phyloP scores from a whole-genome alignment of 2,888 invertebrate species.

The Thysanoteuthis rhombus region DNA sequence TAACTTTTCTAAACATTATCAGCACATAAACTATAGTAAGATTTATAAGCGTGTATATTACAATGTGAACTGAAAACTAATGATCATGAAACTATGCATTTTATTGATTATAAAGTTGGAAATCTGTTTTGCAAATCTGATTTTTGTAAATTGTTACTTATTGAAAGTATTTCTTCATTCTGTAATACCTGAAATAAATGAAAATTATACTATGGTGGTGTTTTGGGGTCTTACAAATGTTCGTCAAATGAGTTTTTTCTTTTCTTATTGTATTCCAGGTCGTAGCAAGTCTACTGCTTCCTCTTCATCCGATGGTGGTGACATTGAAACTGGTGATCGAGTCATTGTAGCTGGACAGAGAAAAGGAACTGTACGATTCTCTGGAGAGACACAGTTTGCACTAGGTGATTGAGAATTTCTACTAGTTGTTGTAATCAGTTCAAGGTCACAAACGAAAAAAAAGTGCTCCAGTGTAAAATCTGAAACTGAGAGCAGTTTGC shows the following conservation, averaged over 20 bases:
- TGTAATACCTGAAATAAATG: neutral
- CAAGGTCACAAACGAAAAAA: no score
- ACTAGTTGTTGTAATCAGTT: no score
- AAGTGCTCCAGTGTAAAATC: no score
- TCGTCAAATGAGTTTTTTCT: neutral
- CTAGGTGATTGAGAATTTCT: constrained; percentile 57
- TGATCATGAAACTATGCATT: neutral
- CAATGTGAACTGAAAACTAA: neutral
- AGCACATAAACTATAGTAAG: neutral
- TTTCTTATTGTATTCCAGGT: constrained; percentile 42
- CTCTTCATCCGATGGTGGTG: constrained; percentile 49
- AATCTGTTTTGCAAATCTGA: neutral
- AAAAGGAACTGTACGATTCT: constrained; percentile 67
- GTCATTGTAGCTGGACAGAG: constrained; percentile 69
- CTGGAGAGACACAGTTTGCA: constrained; percentile 69
- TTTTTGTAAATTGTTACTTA: neutral
- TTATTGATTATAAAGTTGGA: neutral
- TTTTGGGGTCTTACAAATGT: neutral
- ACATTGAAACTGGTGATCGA: constrained; percentile 66
- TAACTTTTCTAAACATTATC: neutral
- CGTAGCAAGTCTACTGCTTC: constrained; percentile 46
- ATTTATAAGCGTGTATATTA: neutral
- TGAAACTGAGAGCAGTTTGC: no score
- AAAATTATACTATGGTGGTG: neutral
- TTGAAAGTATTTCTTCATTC: neutral